Conservation (phyloP, 2,113 vertebrate genomes). For the Pseudopodoces humilis region DNA sequence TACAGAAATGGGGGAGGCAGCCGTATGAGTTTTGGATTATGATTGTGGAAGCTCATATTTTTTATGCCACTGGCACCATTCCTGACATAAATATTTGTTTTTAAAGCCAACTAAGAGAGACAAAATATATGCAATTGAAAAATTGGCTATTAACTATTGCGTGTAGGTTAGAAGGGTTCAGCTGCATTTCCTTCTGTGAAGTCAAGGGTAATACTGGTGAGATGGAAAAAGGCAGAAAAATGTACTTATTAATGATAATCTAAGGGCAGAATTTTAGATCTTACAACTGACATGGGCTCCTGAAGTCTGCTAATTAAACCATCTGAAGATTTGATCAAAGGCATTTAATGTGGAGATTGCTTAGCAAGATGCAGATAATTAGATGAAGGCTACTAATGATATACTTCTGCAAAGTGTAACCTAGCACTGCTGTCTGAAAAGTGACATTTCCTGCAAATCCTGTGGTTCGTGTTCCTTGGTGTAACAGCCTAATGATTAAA, state of each 20-base stretch:
- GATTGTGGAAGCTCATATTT: not conserved
- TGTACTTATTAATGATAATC: not conserved
- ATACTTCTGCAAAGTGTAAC: slow-evolving; percentile 14
- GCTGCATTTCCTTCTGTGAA: not conserved
- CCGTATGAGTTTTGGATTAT: not conserved
- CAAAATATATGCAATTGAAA: not conserved
- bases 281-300: not conserved
- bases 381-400: slow-evolving; percentile 36
- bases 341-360: slow-evolving; percentile 16
- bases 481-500: not conserved
- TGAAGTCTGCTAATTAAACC: slow-evolving; percentile 39
- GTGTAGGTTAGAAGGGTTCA: not conserved
- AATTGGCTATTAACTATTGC: not conserved
- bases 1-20: not conserved
- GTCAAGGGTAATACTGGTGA: not conserved
- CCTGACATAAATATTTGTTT: not conserved
- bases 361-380: slow-evolving; percentile 42
- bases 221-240: not conserved
- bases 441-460: not conserved
- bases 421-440: not conserved
- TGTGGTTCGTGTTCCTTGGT: not conserved
- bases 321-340: slow-evolving; percentile 36
- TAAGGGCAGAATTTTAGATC: slow-evolving; percentile 19
- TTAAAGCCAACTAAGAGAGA: not conserved
- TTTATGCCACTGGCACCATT: not conserved